Percentiles rank a stretch among this genome's conserved stretches.
phyloP scores from a whole-genome alignment of 2,113 vertebrate genomes.

The Corynorhinus townsendii region DNA sequence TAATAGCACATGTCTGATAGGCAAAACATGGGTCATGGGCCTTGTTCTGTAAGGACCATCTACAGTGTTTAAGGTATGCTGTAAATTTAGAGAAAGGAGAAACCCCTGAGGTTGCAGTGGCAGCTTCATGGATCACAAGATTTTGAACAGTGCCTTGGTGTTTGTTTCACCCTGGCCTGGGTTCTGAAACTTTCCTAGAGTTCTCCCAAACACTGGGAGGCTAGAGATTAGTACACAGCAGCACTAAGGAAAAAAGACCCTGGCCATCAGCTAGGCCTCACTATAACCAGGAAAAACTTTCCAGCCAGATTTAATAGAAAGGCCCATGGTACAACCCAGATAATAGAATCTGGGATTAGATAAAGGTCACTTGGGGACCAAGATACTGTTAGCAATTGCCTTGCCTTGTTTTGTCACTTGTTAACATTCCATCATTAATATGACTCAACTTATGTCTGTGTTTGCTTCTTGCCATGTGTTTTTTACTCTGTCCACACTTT shows the following conservation, averaged over 20 bases:
- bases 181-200: not conserved
- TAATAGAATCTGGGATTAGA: not conserved
- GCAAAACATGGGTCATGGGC: not conserved
- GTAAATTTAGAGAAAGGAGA: not conserved
- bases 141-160: not conserved
- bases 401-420: not conserved
- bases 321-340: not conserved
- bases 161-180: not conserved
- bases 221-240: not conserved
- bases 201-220: not conserved
- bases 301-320: not conserved
- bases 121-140: not conserved
- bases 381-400: not conserved
- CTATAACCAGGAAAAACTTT: not conserved
- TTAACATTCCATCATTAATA: not conserved
- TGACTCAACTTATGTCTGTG: not conserved
- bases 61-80: not conserved
- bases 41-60: rapidly evolving
- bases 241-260: not conserved
- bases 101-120: not conserved
- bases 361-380: not conserved
- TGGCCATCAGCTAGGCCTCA: not conserved
- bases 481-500: not conserved
- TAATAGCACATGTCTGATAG: not conserved
- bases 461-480: not conserved